These are phyloP conservation scores for Dendropsophus ebraccatus DNA, from an alignment of 2,113 vertebrate genomes.

Conservation along the genomic window DNA sequence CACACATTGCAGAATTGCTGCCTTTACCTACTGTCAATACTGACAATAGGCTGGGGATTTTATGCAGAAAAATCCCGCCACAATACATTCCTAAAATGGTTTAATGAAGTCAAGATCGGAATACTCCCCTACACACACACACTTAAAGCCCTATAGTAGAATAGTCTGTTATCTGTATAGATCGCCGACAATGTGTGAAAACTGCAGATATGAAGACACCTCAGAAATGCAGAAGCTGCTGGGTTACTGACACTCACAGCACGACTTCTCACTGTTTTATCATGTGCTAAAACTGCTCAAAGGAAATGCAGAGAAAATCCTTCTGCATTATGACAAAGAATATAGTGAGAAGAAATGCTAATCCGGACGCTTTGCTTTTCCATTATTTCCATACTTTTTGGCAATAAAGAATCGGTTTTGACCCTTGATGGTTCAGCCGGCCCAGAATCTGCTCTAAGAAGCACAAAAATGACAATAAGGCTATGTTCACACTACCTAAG, in stretches of 20 bases:
- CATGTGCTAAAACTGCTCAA: background rate
- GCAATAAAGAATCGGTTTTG: conserved; percentile 4
- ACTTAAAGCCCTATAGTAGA: no score
- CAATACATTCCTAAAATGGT: no score
- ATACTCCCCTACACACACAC: background rate
- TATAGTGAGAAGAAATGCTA: background rate
- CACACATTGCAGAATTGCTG: no score
- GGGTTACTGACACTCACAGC: background rate
- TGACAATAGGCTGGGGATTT: no score
- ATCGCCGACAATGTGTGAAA: background rate
- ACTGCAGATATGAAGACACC: background rate
- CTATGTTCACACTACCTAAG: no score
- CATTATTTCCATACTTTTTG: background rate
- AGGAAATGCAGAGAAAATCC: background rate
- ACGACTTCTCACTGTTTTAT: background rate
- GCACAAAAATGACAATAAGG: background rate
- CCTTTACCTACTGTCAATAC: no score
- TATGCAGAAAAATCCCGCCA: no score
- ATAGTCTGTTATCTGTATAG: no score
- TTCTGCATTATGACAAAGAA: conserved; percentile 6
- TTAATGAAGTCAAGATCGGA: no score
- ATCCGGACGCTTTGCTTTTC: conserved; percentile 8
- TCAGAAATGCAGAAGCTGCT: background rate
- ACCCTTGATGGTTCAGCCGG: background rate
- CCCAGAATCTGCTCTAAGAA: background rate